These are phyloP conservation scores for Stratiomys singularior DNA, from an alignment of 2,888 invertebrate genomes.

Conservation along the genomic window DNA sequence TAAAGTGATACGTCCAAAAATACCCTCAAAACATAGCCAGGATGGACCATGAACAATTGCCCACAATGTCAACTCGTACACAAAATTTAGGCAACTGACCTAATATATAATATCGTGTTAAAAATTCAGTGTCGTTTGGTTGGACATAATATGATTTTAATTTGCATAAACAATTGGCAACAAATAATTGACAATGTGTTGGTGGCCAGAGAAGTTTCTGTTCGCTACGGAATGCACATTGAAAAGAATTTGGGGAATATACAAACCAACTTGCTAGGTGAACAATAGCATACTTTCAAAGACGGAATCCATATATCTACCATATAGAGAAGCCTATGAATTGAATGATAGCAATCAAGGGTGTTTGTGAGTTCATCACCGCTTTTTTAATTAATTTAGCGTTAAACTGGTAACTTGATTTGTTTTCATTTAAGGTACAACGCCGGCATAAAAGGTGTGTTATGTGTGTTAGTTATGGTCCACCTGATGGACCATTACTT, in stretches of 20 bases:
- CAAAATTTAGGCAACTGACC: not conserved
- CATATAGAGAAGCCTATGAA: not conserved
- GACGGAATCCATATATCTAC: conserved; percentile 19
- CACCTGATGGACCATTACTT: too few species aligned
- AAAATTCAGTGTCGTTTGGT: conserved; percentile 1
- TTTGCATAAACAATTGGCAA: conserved; percentile 43
- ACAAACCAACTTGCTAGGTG: not conserved
- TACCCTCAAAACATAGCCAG: too few species aligned
- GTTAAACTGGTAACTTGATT: too few species aligned
- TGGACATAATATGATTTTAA: conserved; percentile 11
- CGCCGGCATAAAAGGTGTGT: too few species aligned
- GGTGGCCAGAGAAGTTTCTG: not conserved
- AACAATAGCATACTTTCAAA: conserved; percentile 8
- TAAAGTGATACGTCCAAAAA: too few species aligned
- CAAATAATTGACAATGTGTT: conserved; percentile 30
- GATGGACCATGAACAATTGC: too few species aligned
- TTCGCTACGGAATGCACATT: conserved; percentile 10
- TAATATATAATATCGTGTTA: not conserved
- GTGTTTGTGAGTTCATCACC: conserved; percentile 24
- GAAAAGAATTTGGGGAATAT: not conserved
- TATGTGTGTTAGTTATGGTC: too few species aligned
- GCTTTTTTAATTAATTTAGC: too few species aligned
- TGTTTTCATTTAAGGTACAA: too few species aligned
- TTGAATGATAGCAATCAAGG: conserved; percentile 16
- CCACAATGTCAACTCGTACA: not conserved